These are phyloP conservation scores for Paedocypris micromegethes DNA, from an alignment of 2,797 vertebrate genomes.

Conservation along the genomic window DNA sequence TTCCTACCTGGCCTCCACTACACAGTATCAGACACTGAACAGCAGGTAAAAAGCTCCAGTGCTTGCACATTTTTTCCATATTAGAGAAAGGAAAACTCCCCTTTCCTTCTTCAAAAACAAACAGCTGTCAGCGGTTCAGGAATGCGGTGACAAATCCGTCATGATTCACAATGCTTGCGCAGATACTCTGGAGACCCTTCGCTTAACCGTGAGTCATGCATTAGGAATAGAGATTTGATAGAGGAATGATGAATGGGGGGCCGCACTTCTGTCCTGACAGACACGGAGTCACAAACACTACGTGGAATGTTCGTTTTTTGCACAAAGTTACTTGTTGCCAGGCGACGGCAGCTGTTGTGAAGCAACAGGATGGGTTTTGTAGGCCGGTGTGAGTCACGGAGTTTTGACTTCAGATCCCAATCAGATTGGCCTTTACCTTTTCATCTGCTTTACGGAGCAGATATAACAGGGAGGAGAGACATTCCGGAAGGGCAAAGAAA, in stretches of 20 bases:
- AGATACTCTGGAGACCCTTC: conserved; percentile 37
- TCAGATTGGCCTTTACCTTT: conserved; percentile 19
- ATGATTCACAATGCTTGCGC: conserved; percentile 37
- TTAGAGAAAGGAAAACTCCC: conserved; percentile 15
- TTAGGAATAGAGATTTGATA: conserved; percentile 43
- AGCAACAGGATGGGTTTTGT: conserved; percentile 33
- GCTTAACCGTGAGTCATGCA: conserved; percentile 29
- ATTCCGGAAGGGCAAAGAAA: conserved; percentile 21
- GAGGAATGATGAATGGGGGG: conserved; percentile 33
- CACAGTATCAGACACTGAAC: conserved; percentile 8
- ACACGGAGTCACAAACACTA: conserved; percentile 55
- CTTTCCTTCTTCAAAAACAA: conserved; percentile 22
- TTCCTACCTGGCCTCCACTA: conserved; percentile 21
- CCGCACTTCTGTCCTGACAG: conserved; percentile 40
- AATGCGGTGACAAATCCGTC: conserved; percentile 16
- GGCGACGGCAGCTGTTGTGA: conserved; percentile 45
- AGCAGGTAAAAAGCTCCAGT: conserved; percentile 29
- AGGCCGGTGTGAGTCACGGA: conserved; percentile 35
- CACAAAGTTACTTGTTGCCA: conserved; percentile 29
- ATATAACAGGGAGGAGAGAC: conserved; percentile 15
- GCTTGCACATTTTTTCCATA: conserved; percentile 13
- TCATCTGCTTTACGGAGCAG: conserved; percentile 2
- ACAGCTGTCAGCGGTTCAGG: conserved; percentile 1
- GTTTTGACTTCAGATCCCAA: conserved; percentile 17
- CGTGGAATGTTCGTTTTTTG: conserved; percentile 41